Evolutionary conservation across 2,797 vertebrate genomes (phyloP), one percentile per base, ranked within the genome.

Genomic region (Champsocephalus gunnari): DNA sequence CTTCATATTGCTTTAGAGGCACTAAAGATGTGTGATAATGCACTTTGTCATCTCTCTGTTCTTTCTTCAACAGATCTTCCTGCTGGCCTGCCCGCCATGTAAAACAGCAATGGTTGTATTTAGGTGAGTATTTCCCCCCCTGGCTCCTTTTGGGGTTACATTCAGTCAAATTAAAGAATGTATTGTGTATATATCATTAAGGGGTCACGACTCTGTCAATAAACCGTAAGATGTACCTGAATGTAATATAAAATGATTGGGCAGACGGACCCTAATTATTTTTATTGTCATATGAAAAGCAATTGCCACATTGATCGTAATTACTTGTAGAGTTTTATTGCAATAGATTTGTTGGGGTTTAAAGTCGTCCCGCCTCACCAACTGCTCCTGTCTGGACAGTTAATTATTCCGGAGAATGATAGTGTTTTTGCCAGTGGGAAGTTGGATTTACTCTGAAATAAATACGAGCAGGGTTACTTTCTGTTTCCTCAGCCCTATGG

Each of bases 51-150:
- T 73, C 69, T 71, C 16, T 50, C 12, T 71, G 4, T 75, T 43
- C 89, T 73, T 82, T 62, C 50, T n/a, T 61, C 93, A 84, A 77
- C 95, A 99, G 98, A 99, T 99, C 91, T 98, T 99, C 90, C 96
- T 99, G 72, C 93, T 99, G 87, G 97, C 97, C 85, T 99, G 97
- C 79, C 98, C 98, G 14, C 98, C 98, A 0, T 96, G 97, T 89
- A 96, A 96, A 63, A 93, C 94, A 56, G 96, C 96, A 24, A 94
- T 96, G 90, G 93, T 99, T 80, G 75, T 99, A 48, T 99, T 99
- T 91, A 96, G 97, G 98, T 99, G 93, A 96, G 95, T 84, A 9
- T 6, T 14, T 69, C 3, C 34, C 50, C 38, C 12, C 11, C 41
- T 41, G 9, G 12, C 3, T 54, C 12, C 2, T 56, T 70, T 41